Percentiles rank a stretch among this genome's conserved stretches.
These are phyloP conservation scores for Colistium nudipinnis DNA, from an alignment of 2,113 vertebrate genomes.

Conservation along the genomic window DNA sequence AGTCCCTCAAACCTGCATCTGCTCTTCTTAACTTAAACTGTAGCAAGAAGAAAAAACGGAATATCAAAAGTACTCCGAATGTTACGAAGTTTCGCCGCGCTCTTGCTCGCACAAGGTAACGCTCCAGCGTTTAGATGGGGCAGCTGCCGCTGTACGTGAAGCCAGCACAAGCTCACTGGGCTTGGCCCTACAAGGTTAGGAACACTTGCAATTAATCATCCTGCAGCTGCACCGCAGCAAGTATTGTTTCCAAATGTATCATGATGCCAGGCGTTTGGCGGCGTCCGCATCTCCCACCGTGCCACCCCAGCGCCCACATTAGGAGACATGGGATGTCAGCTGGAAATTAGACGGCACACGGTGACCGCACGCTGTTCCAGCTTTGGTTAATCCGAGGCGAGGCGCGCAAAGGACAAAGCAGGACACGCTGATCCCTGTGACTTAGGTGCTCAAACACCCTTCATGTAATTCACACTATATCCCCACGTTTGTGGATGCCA, in stretches of 20 bases:
- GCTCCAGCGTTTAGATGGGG: constrained; percentile 10
- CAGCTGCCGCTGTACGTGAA: constrained; percentile 28
- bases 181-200: constrained; percentile 67
- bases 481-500: constrained; percentile 25
- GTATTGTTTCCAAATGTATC: constrained; percentile 76
- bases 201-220: constrained; percentile 70
- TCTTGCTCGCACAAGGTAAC: background rate
- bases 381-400: constrained; percentile 62
- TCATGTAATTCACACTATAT: constrained; percentile 51
- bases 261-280: constrained; percentile 41
- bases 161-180: constrained; percentile 23
- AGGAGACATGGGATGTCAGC: constrained; percentile 68
- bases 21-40: background rate
- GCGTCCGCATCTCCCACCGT: constrained; percentile 55
- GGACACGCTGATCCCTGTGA: constrained; percentile 54
- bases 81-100: constrained; percentile 1
- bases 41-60: background rate
- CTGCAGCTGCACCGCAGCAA: constrained; percentile 35
- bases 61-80: background rate
- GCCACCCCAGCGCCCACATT: constrained; percentile 50
- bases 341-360: constrained; percentile 69
- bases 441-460: constrained; percentile 54
- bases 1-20: no score
- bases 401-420: constrained; percentile 53
- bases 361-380: constrained; percentile 60